Percentiles rank a stretch among this genome's conserved stretches.
These are phyloP conservation scores for Gymnocypris eckloni DNA, from an alignment of 2,797 vertebrate species.

Conservation along the genomic window DNA sequence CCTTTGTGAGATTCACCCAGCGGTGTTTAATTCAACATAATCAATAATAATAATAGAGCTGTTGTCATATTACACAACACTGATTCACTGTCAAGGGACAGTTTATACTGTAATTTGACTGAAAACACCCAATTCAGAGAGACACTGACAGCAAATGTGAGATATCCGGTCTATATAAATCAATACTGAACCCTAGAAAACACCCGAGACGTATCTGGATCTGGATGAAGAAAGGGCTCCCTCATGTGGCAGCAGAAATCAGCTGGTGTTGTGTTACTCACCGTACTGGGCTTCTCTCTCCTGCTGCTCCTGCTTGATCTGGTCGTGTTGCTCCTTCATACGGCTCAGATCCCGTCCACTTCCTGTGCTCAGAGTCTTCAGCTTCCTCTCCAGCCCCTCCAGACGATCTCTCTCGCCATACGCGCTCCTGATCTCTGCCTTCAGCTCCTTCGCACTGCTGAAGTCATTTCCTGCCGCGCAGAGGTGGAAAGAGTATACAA, in stretches of 20 bases:
- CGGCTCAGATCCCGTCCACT: slow-evolving; percentile 77
- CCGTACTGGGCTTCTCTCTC: slow-evolving; percentile 77
- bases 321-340: slow-evolving; percentile 81
- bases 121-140: neutral
- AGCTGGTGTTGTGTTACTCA: slow-evolving; percentile 70
- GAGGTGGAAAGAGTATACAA: no score
- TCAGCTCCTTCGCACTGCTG: slow-evolving; percentile 84
- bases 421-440: slow-evolving; percentile 84
- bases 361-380: slow-evolving; percentile 78
- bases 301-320: slow-evolving; percentile 82
- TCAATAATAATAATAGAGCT: slow-evolving; percentile 15
- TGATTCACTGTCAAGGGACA: neutral
- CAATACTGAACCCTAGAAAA: neutral
- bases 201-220: neutral
- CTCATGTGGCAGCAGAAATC: slow-evolving; percentile 7
- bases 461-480: slow-evolving; percentile 84
- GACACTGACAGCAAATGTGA: neutral
- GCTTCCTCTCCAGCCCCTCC: slow-evolving; percentile 81
- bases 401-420: slow-evolving; percentile 82
- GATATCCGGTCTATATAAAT: neutral
- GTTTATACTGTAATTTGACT: neutral
- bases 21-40: neutral
- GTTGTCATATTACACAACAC: neutral
- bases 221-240: slow-evolving; percentile 4
- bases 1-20: neutral